These are phyloP conservation scores for Sanderia malayensis DNA, from an alignment of 30 jellyfish, hydroid and myxozoan genomes.

Conservation along the genomic window DNA sequence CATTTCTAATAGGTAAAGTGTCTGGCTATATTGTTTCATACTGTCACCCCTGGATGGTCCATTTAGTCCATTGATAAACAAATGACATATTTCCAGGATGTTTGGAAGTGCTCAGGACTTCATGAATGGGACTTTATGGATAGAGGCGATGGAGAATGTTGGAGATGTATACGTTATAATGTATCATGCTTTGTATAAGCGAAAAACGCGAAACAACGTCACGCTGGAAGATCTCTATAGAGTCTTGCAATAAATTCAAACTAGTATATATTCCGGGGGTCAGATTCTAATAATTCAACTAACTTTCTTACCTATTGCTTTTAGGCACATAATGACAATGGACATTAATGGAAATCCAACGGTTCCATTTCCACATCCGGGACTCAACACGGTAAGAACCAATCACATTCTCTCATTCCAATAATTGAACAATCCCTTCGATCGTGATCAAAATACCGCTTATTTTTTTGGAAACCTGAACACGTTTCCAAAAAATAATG, in stretches of 20 bases:
- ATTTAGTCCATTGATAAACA: too few relatives aligned
- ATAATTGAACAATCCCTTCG: neutral
- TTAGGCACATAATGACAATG: slow-evolving; percentile 55
- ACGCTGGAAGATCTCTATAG: too few relatives aligned
- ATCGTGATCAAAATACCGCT: neutral
- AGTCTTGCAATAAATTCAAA: neutral
- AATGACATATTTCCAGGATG: slow-evolving; percentile 69
- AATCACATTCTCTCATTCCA: neutral
- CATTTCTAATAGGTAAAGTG: neutral
- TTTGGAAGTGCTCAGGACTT: slow-evolving; percentile 20
- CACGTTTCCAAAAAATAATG: too few relatives aligned
- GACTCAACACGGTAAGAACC: slow-evolving; percentile 84
- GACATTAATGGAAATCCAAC: slow-evolving; percentile 88
- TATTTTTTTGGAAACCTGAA: too few relatives aligned
- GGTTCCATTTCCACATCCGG: slow-evolving; percentile 77
- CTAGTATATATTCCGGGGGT: neutral
- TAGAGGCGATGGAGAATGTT: too few relatives aligned
- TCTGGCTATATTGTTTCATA: neutral
- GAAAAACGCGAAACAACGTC: too few relatives aligned
- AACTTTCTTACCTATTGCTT: too few relatives aligned
- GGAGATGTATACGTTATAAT: too few relatives aligned
- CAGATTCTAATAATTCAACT: neutral
- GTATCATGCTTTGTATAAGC: too few relatives aligned
- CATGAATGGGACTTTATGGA: too few relatives aligned
- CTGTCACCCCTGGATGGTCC: too few relatives aligned